These are phyloP conservation scores for Microctenopoma steveboyesi DNA, from an alignment of 2,797 vertebrate genomes.

Conservation along the genomic window DNA sequence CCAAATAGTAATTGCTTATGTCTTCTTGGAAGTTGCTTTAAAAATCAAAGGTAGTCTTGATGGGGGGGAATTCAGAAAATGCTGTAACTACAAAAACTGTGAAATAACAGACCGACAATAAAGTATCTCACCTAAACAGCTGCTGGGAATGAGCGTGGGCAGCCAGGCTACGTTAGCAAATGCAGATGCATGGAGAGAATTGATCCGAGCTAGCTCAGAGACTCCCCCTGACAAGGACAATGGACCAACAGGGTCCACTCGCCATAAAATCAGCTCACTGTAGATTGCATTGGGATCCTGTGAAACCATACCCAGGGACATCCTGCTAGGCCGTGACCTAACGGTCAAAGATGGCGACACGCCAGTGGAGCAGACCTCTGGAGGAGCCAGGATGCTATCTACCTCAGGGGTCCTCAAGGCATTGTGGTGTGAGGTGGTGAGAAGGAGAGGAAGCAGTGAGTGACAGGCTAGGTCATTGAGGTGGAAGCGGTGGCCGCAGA, in stretches of 20 bases:
- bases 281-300: constrained; percentile 93
- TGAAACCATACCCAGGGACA: constrained; percentile 75
- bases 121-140: constrained; percentile 89
- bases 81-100: background rate
- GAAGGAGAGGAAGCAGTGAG: constrained; percentile 93
- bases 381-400: constrained; percentile 71
- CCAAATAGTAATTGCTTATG: no score
- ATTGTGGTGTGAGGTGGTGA: constrained; percentile 98
- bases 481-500: constrained; percentile 98
- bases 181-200: constrained; percentile 96
- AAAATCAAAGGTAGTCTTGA: no score
- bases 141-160: constrained; percentile 95
- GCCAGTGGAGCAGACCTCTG: constrained; percentile 36
- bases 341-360: constrained; percentile 46
- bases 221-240: constrained; percentile 96
- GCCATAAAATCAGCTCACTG: constrained; percentile 98
- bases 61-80: constrained; percentile 9
- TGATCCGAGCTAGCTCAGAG: constrained; percentile 96
- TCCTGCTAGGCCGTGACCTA: constrained; percentile 71
- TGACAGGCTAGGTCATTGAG: constrained; percentile 98
- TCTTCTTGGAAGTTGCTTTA: no score
- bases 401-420: constrained; percentile 87
- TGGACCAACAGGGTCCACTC: constrained; percentile 96
- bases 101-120: background rate
- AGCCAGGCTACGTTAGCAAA: constrained; percentile 99